A percentile compares a stretch with the other conserved stretches of the same genome.
These are phyloP conservation scores for Xiphydria camelus DNA, from an alignment of 2,888 invertebrate species.

Conservation along the genomic window DNA sequence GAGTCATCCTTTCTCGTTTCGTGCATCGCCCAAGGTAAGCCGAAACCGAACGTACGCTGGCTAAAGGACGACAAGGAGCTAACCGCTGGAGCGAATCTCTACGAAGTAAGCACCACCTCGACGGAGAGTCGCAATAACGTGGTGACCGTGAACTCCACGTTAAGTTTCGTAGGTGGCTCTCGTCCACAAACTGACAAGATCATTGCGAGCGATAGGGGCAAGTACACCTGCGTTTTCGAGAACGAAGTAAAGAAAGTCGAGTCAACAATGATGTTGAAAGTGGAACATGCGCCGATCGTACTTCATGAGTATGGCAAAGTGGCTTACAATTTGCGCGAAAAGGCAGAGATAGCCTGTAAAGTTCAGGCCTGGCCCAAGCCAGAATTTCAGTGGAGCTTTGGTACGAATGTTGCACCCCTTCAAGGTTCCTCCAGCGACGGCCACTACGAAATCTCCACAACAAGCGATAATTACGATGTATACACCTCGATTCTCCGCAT, in stretches of 20 bases:
- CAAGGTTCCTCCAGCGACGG: slow-evolving; percentile 78
- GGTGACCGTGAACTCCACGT: slow-evolving; percentile 79
- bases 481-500: slow-evolving; percentile 79
- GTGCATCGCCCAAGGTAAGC: slow-evolving; percentile 88
- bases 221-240: slow-evolving; percentile 85
- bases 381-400: slow-evolving; percentile 89
- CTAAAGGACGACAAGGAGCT: slow-evolving; percentile 83
- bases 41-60: slow-evolving; percentile 83
- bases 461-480: slow-evolving; percentile 80
- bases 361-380: slow-evolving; percentile 92
- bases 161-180: slow-evolving; percentile 79
- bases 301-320: slow-evolving; percentile 86
- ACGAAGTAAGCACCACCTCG: slow-evolving; percentile 79
- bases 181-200: slow-evolving; percentile 77
- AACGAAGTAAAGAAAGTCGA: slow-evolving; percentile 88
- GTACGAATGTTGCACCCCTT: slow-evolving; percentile 73
- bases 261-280: slow-evolving; percentile 86
- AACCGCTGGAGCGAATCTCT: slow-evolving; percentile 75
- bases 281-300: slow-evolving; percentile 89
- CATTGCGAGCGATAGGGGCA: slow-evolving; percentile 82
- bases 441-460: slow-evolving; percentile 83
- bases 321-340: slow-evolving; percentile 82
- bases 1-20: slow-evolving; percentile 79
- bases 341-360: slow-evolving; percentile 83
- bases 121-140: slow-evolving; percentile 79